Evolutionary conservation across 2,888 invertebrate genomes (phyloP).

Genomic region (Erebia ligea): DNA sequence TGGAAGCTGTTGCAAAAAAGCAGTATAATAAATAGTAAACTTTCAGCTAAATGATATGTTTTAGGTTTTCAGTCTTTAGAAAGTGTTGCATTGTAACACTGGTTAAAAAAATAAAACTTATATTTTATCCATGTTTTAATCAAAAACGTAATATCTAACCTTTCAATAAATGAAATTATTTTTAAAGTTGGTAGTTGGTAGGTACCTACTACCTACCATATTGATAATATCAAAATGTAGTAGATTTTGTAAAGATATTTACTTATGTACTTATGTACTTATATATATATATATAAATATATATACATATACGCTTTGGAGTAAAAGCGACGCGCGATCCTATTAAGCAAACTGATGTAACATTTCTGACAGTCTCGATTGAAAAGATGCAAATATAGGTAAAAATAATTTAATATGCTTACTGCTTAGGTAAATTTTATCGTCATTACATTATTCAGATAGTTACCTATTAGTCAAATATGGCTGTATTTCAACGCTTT

Average conservation of each 20-base stretch:
- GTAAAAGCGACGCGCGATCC: slow-evolving; percentile 2
- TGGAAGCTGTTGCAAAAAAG: slow-evolving; percentile 24
- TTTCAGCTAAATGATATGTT: slow-evolving; percentile 68
- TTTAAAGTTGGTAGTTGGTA: background rate
- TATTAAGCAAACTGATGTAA: background rate
- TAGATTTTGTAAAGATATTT: background rate
- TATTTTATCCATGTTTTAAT: slow-evolving; percentile 2
- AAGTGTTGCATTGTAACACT: slow-evolving; percentile 50
- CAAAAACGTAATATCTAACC: slow-evolving; percentile 2
- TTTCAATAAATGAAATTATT: background rate
- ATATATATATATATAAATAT: too few species aligned
- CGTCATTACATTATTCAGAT: background rate
- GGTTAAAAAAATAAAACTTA: slow-evolving; percentile 13
- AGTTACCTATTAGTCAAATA: background rate
- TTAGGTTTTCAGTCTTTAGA: slow-evolving; percentile 67
- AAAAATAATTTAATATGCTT: slow-evolving; percentile 5
- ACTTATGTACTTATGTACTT: too few species aligned
- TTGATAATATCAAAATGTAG: too few species aligned
- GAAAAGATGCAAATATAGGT: background rate
- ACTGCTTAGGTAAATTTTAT: background rate
- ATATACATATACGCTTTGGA: background rate
- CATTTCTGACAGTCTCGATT: background rate
- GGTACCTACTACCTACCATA: background rate
- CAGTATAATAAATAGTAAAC: slow-evolving; percentile 40
- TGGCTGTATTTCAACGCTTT: background rate